Percentiles rank a stretch among this genome's conserved stretches.
phyloP scores from a whole-genome alignment of 2,888 invertebrate species.

The Agrypnus murinus region DNA sequence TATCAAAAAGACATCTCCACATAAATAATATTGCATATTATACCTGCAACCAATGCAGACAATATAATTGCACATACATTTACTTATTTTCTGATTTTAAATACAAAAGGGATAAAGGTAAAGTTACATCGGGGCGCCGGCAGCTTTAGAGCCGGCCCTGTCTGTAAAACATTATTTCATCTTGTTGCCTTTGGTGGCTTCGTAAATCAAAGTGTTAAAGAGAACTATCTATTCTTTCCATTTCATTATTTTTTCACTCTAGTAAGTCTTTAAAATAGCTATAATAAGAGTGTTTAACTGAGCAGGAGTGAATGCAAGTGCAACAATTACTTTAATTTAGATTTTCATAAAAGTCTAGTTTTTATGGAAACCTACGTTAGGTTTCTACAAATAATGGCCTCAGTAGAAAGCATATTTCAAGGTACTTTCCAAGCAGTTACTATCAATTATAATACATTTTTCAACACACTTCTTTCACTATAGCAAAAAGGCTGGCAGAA shows the following conservation, averaged over 20 bases:
- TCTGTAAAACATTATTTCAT: no score
- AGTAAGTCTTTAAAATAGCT: constrained; percentile 18
- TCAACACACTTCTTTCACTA: constrained; percentile 51
- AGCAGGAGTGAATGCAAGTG: constrained; percentile 34
- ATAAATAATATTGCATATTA: no score
- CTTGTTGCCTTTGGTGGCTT: no score
- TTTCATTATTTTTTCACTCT: constrained; percentile 21
- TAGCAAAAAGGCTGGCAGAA: constrained; percentile 41
- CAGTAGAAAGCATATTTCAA: constrained; percentile 52
- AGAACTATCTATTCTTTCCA: constrained; percentile 10
- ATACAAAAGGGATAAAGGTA: no score
- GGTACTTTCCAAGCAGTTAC: constrained; percentile 51
- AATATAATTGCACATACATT: no score
- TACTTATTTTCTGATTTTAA: no score
- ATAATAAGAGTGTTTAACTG: constrained; percentile 18
- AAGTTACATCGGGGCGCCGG: no score
- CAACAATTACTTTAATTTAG: constrained; percentile 45
- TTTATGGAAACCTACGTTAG: constrained; percentile 26
- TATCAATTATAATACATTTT: constrained; percentile 51
- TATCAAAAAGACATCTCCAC: no score
- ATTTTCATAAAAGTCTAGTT: constrained; percentile 30
- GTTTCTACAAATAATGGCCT: constrained; percentile 42
- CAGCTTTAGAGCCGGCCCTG: no score
- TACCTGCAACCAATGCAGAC: no score
- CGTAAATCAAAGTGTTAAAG: no score